phyloP scores from a whole-genome alignment of 2,888 invertebrate genomes.

The Leptopilina drosophilae region DNA sequence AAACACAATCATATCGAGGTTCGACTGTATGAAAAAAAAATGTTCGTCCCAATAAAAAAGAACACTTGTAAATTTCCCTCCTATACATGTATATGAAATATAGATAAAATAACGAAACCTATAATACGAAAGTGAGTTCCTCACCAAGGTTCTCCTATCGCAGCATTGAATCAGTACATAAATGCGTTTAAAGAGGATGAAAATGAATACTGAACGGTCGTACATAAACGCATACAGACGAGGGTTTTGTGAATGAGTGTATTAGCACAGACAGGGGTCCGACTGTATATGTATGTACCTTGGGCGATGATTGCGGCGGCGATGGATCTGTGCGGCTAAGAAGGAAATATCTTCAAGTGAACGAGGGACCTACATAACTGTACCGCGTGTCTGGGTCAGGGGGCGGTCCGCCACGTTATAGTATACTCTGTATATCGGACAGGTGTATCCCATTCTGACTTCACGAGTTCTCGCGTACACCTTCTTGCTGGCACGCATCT shows the following conservation, averaged over 20 bases:
- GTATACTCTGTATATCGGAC: slow-evolving; percentile 76
- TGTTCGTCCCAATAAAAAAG: no score
- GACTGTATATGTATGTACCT: neutral
- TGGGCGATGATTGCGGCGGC: neutral
- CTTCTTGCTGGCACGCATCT: slow-evolving; percentile 53
- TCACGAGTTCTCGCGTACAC: slow-evolving; percentile 72
- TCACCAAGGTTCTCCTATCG: neutral
- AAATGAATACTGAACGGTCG: slow-evolving; percentile 17
- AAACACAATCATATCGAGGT: no score
- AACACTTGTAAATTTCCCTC: no score
- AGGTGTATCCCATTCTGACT: slow-evolving; percentile 79
- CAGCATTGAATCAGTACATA: neutral
- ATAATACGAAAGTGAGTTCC: slow-evolving; percentile 7
- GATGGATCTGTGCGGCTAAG: slow-evolving; percentile 54
- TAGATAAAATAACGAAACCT: neutral
- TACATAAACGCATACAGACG: no score
- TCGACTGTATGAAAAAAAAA: no score
- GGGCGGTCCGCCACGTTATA: slow-evolving; percentile 78
- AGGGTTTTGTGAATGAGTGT: neutral
- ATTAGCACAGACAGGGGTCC: neutral
- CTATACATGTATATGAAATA: no score
- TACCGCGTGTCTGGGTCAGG: slow-evolving; percentile 80
- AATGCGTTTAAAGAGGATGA: neutral
- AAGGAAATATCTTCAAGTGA: slow-evolving; percentile 57
- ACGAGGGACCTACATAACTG: slow-evolving; percentile 79